Base-by-base conservation (phyloP, 1,140 invertebrate species). In the Lineus longissimus region DNA sequence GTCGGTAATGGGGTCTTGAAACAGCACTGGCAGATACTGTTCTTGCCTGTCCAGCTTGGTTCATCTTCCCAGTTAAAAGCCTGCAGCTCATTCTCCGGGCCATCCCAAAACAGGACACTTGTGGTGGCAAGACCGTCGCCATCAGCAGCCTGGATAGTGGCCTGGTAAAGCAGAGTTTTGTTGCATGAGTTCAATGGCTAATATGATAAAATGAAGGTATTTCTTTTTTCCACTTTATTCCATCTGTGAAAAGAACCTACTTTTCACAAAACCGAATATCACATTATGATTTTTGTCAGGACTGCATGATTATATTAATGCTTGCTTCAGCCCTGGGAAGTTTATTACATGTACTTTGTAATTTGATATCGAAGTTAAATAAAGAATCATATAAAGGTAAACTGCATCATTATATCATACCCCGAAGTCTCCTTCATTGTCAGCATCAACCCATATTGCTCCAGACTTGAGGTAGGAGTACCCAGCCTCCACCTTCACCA, bases 381-480 rank as follows among this genome's bases (percentile, higher is more conserved):
- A n/a, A n/a, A n/a, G n/a, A n/a, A n/a, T n/a, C n/a, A n/a, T n/a
- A n/a, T n/a, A n/a, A n/a, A n/a, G n/a, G n/a, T n/a, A n/a, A n/a
- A n/a, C n/a, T n/a, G 33, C 15, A 36, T 36, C 4, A 36, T 15
- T 36, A 36, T 36, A 36, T n/a, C 62, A 43, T 56, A 71, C 73
- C 61, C 70, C 59, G 55, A 73, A 74, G 2, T 30, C 55, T 25
- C 73, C 71, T 36, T 67, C 65, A 31, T 65, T 56, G 23, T 57
- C 54, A 54, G 73, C 60, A 41, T 73, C 68, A 58, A 71, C 73
- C 13, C 63, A 65, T 54, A 67, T 67, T 15, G 65, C 68, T 17
- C 66, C 71, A 19, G 68, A 61, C 51, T 59, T 63, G 40, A 73
- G 59, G 1, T 25, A 36, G 9, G 69, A 61, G 0, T 51, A 54